Evolutionary conservation across 1,140 invertebrate species (phyloP), one percentile per base, ranked within the genome.

Genomic region (Chironomus tepperi): DNA sequence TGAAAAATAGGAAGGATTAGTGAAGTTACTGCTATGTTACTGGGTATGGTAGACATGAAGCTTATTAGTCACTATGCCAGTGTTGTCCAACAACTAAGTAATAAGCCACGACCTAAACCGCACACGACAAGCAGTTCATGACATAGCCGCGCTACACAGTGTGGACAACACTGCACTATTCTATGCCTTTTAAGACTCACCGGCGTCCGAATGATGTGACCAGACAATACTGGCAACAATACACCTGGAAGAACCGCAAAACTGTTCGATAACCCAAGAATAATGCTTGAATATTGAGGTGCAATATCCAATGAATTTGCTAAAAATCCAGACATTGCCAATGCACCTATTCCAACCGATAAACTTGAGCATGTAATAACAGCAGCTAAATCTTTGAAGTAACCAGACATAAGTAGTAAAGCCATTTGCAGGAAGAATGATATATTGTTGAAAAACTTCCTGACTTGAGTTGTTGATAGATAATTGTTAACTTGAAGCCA

Each of bases 211-310:
- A 57, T n/a, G 15, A 57, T 57, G n/a, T 57, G 15, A 1, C 91
- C 91, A 8, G 90, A 89, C 15, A 94, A 80, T 1, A 87, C 84
- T 0, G 93, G 93, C 80, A 90, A 92, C 5, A 94, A 79, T 75
- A 95, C 92, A 16, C 93, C 93, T 65, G 93, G 91, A 73, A 95
- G 78, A 0, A 92, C 94, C 0, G 91, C 92, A 77, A 94, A 83
- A 1, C 91, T 93, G 80, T 94, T 94, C 0, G 91, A 90, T 5
- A 94, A 84, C 1, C 93, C 93, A 90, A 93, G 92, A n/a, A 94
- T 79, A 8, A 91, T 87, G 77, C 89, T 89, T 0, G 89, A 89
- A 80, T 89, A 89, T 77, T 88, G 88, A 24, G 91, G 91, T n/a
- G 92, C 92, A 74, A 94, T 88, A 79, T 94, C 92, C 78, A 94